Evolutionary conservation across 2,113 vertebrate species (phyloP).

Genomic region (Perca fluviatilis): DNA sequence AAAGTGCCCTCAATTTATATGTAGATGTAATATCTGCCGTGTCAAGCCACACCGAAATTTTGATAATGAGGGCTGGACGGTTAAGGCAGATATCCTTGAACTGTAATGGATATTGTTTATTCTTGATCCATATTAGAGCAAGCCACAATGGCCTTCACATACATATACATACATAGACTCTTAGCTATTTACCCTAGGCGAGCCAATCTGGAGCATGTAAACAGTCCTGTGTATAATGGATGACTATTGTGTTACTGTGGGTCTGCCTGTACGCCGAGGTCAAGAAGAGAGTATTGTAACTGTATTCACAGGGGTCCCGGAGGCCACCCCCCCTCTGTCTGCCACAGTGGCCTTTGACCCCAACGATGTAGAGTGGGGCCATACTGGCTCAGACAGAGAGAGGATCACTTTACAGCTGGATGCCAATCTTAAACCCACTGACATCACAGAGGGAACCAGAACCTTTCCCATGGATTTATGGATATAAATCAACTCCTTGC

Average conservation of each 20-base stretch:
- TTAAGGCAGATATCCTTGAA: slow-evolving; percentile 25
- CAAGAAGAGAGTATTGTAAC: slow-evolving; percentile 62
- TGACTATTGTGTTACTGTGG: slow-evolving; percentile 52
- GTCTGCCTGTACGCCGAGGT: slow-evolving; percentile 45
- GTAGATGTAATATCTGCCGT: slow-evolving; percentile 73
- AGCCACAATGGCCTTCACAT: slow-evolving; percentile 15
- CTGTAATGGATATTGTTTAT: slow-evolving; percentile 13
- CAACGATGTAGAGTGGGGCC: slow-evolving; percentile 67
- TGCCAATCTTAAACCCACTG: slow-evolving; percentile 77
- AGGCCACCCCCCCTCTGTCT: slow-evolving; percentile 58
- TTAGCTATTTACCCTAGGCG: neutral
- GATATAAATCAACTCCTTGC: slow-evolving; percentile 80
- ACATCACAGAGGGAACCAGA: slow-evolving; percentile 73
- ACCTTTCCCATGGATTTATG: slow-evolving; percentile 79
- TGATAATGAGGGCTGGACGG: slow-evolving; percentile 51
- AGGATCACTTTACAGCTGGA: slow-evolving; percentile 83
- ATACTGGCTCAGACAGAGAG: slow-evolving; percentile 61
- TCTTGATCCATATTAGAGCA: slow-evolving; percentile 5
- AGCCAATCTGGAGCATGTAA: slow-evolving; percentile 1
- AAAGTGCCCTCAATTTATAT: slow-evolving; percentile 72
- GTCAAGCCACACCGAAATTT: slow-evolving; percentile 55
- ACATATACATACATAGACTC: neutral
- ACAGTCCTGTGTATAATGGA: slow-evolving; percentile 23
- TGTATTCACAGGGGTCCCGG: slow-evolving; percentile 66
- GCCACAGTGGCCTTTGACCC: slow-evolving; percentile 68